Evolutionary conservation across 2,888 invertebrate species (phyloP).

Genomic region (Drosophila setosimentum): DNA sequence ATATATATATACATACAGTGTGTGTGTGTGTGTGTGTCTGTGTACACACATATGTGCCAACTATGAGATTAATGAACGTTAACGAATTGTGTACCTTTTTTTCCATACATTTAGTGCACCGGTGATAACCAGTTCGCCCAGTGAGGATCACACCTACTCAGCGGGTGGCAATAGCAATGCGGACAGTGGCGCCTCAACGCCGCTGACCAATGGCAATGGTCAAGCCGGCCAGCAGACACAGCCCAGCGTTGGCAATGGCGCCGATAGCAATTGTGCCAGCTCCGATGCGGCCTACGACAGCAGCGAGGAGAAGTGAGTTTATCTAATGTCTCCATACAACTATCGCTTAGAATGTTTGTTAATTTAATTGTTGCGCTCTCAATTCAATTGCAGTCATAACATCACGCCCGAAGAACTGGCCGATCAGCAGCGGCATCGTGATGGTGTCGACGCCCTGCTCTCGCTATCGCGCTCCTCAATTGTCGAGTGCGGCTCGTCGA

Average conservation of each 20-base stretch:
- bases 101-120: constrained; percentile 74
- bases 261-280: constrained; percentile 85
- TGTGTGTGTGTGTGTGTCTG: no score
- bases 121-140: constrained; percentile 94
- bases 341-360: neutral
- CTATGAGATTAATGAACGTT: neutral
- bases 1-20: neutral
- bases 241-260: constrained; percentile 71
- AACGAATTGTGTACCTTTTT: neutral
- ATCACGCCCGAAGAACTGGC: constrained; percentile 87
- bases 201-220: constrained; percentile 71
- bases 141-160: constrained; percentile 97
- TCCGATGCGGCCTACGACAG: constrained; percentile 88
- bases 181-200: constrained; percentile 77
- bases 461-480: constrained; percentile 91
- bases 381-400: constrained; percentile 73
- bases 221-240: constrained; percentile 40
- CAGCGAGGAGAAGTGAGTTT: constrained; percentile 86
- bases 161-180: constrained; percentile 86
- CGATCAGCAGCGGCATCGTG: constrained; percentile 90
- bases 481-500: constrained; percentile 70
- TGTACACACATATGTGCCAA: no score
- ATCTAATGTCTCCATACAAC: neutral
- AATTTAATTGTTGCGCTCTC: neutral
- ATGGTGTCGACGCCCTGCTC: constrained; percentile 92